Evolutionary conservation across 2,113 vertebrate genomes (phyloP).

Genomic region (Gavialis gangeticus): DNA sequence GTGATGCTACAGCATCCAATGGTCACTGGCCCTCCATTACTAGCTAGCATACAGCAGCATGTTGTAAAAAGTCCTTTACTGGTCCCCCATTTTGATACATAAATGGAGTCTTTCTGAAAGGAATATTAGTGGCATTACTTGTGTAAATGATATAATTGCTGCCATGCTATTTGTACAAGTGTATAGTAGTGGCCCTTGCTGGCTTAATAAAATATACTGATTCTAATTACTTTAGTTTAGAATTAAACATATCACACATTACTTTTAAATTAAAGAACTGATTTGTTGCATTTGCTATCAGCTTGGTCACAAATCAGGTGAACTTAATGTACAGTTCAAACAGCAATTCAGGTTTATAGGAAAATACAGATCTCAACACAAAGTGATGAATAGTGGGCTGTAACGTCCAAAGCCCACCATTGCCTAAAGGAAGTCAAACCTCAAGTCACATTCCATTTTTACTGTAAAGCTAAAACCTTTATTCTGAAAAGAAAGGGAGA

Average conservation of each 20-base stretch:
- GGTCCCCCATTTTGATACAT: not conserved
- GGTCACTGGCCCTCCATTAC: not conserved
- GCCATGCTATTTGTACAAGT: not conserved
- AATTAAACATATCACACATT: not conserved
- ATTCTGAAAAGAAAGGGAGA: not conserved
- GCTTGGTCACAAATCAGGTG: not conserved
- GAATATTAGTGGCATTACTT: not conserved
- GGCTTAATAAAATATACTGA: not conserved
- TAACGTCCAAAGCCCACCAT: not conserved
- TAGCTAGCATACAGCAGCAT: not conserved
- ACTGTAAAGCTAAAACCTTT: not conserved
- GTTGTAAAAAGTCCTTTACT: too few species aligned
- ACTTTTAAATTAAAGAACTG: not conserved
- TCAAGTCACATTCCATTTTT: not conserved
- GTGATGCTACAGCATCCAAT: not conserved
- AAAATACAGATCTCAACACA: not conserved
- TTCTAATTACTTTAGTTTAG: not conserved
- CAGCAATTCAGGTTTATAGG: not conserved
- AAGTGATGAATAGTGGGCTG: not conserved
- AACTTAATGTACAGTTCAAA: not conserved
- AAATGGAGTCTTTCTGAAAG: not conserved
- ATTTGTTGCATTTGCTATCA: not conserved
- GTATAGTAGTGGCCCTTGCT: not conserved
- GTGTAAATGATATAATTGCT: not conserved
- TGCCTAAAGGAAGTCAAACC: not conserved